Evolutionary conservation across 1,140 invertebrate species (phyloP), one percentile per base, ranked within the genome.

Genomic region (Eriosoma lanigerum): DNA sequence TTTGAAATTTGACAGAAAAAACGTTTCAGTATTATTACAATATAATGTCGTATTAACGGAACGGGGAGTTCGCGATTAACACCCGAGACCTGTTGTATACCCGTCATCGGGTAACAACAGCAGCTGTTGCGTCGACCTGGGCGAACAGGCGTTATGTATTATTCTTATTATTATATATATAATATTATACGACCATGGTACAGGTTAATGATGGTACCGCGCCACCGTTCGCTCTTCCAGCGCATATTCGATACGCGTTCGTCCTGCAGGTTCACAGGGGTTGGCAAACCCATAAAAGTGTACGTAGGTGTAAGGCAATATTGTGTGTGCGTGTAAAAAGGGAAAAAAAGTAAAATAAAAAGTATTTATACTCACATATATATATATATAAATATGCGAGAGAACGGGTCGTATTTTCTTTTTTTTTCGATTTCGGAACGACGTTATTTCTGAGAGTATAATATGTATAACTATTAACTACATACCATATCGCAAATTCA

Each of bases 211-310:
- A 38, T 38, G 32, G 32, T 38, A 4, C n/a, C n/a, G n/a, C n/a
- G n/a, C n/a, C n/a, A n/a, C n/a, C n/a, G n/a, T n/a, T n/a, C 32
- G 3, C 44, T 13, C 66, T 44, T 32, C 64, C 19, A 46, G n/a
- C 21, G 15, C 44, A 26, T n/a, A n/a, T 68, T 46, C 44, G 66
- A 48, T 48, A 68, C 66, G 66, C 64, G 21, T 46, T 19, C 12
- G 38, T 48, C 32, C 32, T 38, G n/a, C 64, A 24, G 64, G 66
- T 48, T 68, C 21, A 48, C 66, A 68, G 66, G 66, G 66, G 66
- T 68, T 68, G 66, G n/a, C 44, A 68, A 68, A 68, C n/a, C 17
- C 44, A 48, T 68, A 68, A 48, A 68, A 62, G 17, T 62, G 29
- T 48, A 48, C 12, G 10, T 48, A 38, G 46, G 46, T 62, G 60